Base-by-base conservation (phyloP, 2,113 vertebrate species). In the Atlantisia rogersi region DNA sequence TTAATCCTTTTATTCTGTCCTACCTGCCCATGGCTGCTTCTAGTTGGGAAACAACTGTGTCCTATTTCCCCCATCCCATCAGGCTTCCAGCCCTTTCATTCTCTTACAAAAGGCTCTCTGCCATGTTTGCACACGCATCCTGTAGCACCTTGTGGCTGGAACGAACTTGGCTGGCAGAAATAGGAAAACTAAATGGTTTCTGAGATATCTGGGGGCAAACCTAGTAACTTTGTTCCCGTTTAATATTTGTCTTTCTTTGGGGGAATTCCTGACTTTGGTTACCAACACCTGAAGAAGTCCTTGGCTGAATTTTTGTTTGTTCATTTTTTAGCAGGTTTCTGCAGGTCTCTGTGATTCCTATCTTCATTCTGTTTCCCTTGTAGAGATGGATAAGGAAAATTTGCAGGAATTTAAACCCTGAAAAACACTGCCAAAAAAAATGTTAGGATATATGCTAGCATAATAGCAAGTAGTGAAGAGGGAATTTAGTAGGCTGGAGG, bases 401-500 rank as follows among this genome's bases (percentile, higher is more conserved):
- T 48, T 85, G 39, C 16, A 84, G 35, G 35, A 71, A 92, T 88
- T 75, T 60, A 12, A 9, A 64, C 74, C 80, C 31, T 86, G 74
- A 90, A 88, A 42, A 4, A 7, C 40, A 28, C 17, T 67, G 40
- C 42, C 37, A 40, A 46, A 73, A 55, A 28, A 39, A 46, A 56
- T 20, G 46, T 44, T 82, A 46, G 35, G 19, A 35, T 96, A 59
- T 79, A 62, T 59, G 32, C 59, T 94, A 64, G 46, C 48, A 46
- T 84, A 86, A 88, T 88, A 81, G 65, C 69, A 88, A 87, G 71
- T 56, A 82, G 82, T 22, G 42, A 91, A 93, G 89, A 86, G 85
- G 82, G 87, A 90, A 96, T 96, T 96, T 91, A 95, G 84, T 75
- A 93, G 85, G 92, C 94, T 96, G 58, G 83, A 93, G 39, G 77